Percentiles rank a stretch among this genome's conserved stretches.
Conservation (phyloP, 2,797 vertebrate species). For the Acanthurus leucopareius region DNA sequence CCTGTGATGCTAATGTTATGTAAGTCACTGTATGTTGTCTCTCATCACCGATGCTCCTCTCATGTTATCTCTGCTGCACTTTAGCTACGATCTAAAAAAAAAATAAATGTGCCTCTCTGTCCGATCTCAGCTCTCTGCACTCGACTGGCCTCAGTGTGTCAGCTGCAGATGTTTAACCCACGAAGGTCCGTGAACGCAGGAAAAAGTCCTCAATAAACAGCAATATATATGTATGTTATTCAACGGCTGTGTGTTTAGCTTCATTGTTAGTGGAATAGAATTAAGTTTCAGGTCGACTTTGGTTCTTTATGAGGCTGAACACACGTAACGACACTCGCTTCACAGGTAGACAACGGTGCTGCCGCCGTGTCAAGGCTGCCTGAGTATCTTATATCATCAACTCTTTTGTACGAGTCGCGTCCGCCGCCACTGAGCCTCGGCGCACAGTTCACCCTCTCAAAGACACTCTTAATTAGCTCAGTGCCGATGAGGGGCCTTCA, state of each 20-base stretch:
- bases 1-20: neutral
- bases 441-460: constrained; percentile 38
- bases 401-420: constrained; percentile 31
- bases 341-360: constrained; percentile 1
- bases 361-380: neutral
- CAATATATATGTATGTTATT: neutral
- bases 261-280: neutral
- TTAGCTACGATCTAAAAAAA: neutral
- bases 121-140: neutral
- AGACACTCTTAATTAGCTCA: constrained; percentile 67
- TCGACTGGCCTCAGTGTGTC: neutral
- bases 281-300: neutral
- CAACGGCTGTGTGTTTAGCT: neutral
- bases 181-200: neutral
- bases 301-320: neutral
- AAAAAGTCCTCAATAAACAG: neutral
- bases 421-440: constrained; percentile 30
- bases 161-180: neutral
- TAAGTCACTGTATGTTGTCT: neutral
- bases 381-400: constrained; percentile 3
- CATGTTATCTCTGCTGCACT: neutral
- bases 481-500: constrained; percentile 58
- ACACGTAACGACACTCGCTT: neutral
- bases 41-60: neutral
- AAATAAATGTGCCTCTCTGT: neutral